phyloP scores from a whole-genome alignment of 2,113 vertebrate species.

The Ctenomys sociabilis region DNA sequence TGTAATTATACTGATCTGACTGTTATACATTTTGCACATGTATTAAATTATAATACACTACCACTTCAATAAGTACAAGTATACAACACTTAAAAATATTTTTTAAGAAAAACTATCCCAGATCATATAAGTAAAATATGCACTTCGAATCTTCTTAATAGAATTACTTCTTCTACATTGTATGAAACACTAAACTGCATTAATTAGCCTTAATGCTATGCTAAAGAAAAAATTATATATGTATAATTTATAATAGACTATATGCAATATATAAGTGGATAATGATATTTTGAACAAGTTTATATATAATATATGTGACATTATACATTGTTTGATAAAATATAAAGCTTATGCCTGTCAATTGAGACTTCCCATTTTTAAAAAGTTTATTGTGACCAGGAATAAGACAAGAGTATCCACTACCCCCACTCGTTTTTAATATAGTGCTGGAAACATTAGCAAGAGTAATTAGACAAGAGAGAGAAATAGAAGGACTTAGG shows the following conservation, averaged over 20 bases:
- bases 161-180: background rate
- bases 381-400: background rate
- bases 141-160: background rate
- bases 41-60: background rate
- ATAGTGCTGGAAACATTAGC: no score
- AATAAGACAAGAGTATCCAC: no score
- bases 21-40: background rate
- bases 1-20: background rate
- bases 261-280: background rate
- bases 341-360: background rate
- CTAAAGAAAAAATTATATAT: background rate
- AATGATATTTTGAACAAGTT: background rate
- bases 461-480: no score
- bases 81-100: background rate
- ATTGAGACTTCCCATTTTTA: background rate
- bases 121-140: background rate
- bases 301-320: background rate
- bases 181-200: slow-evolving; percentile 15
- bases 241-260: background rate
- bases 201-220: background rate
- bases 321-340: background rate
- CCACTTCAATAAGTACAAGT: background rate
- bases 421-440: no score
- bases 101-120: background rate
- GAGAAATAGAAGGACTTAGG: no score